Conservation (phyloP, 2,797 vertebrate species). For the Chrosomus eos region DNA sequence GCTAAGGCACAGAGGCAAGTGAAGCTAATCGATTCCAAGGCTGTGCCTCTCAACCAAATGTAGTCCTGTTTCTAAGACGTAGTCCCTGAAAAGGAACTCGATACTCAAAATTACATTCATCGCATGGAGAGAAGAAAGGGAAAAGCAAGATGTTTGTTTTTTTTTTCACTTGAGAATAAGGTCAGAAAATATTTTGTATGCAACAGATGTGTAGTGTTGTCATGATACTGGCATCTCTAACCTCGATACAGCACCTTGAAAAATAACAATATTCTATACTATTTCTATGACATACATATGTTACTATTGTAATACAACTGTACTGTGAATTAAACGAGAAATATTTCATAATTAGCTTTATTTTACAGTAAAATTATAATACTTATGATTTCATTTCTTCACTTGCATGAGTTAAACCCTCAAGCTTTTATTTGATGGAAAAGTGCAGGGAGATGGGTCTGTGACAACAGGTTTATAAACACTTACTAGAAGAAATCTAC, state of each 20-base stretch:
- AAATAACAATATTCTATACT: neutral
- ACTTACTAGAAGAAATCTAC: neutral
- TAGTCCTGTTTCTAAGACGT: slow-evolving; percentile 56
- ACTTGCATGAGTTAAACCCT: neutral
- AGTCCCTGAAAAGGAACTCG: slow-evolving; percentile 60
- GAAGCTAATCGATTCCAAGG: slow-evolving; percentile 74
- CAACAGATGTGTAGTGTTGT: slow-evolving; percentile 68
- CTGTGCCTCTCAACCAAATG: slow-evolving; percentile 69
- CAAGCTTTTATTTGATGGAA: neutral
- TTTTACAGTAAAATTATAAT: neutral
- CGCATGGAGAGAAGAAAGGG: slow-evolving; percentile 62
- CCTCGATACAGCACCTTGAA: neutral
- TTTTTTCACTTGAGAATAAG: slow-evolving; percentile 11
- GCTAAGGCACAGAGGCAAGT: slow-evolving; percentile 72
- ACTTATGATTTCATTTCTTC: neutral
- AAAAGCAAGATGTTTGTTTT: slow-evolving; percentile 62
- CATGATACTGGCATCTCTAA: neutral
- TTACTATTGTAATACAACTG: neutral
- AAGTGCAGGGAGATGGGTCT: neutral
- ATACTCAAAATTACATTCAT: slow-evolving; percentile 74
- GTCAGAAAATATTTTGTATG: slow-evolving; percentile 63
- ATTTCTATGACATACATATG: neutral
- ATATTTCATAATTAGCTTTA: neutral
- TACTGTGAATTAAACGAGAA: neutral
- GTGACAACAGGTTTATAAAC: neutral